phyloP scores from a whole-genome alignment of 2,888 invertebrate genomes.

The Penaeus monodon region DNA sequence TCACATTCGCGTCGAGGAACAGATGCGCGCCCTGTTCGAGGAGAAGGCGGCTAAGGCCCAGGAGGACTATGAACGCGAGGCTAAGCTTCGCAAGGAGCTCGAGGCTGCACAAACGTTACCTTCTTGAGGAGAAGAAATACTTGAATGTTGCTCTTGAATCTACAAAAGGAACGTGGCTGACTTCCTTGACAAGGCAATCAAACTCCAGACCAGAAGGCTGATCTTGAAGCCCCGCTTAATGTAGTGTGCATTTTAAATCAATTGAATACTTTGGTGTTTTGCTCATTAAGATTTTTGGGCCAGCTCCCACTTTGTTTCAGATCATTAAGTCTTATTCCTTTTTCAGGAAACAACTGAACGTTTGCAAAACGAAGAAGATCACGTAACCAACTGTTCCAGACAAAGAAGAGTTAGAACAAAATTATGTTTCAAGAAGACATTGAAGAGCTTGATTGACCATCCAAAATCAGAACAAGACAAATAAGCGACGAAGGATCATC shows the following conservation, averaged over 20 bases:
- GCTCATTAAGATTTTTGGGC: no score
- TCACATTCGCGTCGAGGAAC: slow-evolving; percentile 98
- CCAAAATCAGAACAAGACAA: slow-evolving; percentile 92
- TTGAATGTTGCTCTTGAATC: slow-evolving; percentile 89
- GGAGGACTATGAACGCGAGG: slow-evolving; percentile 93
- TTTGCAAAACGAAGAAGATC: slow-evolving; percentile 75
- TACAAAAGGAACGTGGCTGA: slow-evolving; percentile 94
- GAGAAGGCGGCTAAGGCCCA: slow-evolving; percentile 96
- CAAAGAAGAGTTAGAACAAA: slow-evolving; percentile 96
- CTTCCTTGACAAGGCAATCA: slow-evolving; percentile 92
- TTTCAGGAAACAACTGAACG: slow-evolving; percentile 72
- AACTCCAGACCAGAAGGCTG: slow-evolving; percentile 94
- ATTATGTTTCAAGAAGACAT: slow-evolving; percentile 98
- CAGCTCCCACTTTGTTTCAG: no score
- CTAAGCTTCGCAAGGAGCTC: slow-evolving; percentile 95
- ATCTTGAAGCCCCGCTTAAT: slow-evolving; percentile 91
- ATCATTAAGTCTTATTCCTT: background rate
- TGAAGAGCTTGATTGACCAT: slow-evolving; percentile 85
- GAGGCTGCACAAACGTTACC: slow-evolving; percentile 94
- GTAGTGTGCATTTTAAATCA: background rate
- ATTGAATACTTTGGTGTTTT: no score
- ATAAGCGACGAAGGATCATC: slow-evolving; percentile 97
- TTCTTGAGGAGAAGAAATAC: slow-evolving; percentile 93
- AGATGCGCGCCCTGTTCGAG: slow-evolving; percentile 81
- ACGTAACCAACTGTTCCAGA: slow-evolving; percentile 77